A percentile compares a stretch with the other conserved stretches of the same genome.
These are phyloP conservation scores for Cariama cristata DNA, from an alignment of 2,113 vertebrate species.

Conservation along the genomic window DNA sequence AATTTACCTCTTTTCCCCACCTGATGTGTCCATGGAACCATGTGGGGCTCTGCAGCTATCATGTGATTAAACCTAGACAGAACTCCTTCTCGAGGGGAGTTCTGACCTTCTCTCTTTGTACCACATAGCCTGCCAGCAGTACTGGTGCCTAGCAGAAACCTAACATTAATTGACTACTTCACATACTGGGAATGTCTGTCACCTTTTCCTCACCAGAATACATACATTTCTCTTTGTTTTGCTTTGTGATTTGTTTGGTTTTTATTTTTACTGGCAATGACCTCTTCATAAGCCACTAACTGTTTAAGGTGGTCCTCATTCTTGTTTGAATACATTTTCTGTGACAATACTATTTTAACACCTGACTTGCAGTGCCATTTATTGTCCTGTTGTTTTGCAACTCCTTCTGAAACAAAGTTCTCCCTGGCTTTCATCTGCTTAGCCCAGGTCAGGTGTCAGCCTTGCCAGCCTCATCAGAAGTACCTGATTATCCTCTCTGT, in stretches of 20 bases:
- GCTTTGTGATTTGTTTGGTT: neutral
- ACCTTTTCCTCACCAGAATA: neutral
- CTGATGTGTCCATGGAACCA: neutral
- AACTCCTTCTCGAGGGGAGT: neutral
- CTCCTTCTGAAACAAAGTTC: neutral
- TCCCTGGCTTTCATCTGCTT: neutral
- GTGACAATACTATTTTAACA: neutral
- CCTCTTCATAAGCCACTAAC: neutral
- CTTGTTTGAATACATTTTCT: neutral
- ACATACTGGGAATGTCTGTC: neutral
- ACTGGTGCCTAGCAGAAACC: neutral
- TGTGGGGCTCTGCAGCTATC: neutral
- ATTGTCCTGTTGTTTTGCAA: neutral
- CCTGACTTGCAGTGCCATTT: neutral
- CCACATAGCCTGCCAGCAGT: neutral
- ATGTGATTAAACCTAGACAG: neutral
- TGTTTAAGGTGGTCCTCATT: neutral
- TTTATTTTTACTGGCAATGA: neutral
- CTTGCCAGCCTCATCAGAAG: neutral
- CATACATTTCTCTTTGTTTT: neutral
- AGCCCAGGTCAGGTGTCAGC: neutral
- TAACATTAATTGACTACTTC: neutral
- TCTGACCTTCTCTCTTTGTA: neutral
- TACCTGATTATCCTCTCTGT: neutral
- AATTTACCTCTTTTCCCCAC: neutral